Percentiles rank a stretch among this genome's conserved stretches.
Evolutionary conservation across 2,888 invertebrate species (phyloP).

Genomic region (Idaea biselata): DNA sequence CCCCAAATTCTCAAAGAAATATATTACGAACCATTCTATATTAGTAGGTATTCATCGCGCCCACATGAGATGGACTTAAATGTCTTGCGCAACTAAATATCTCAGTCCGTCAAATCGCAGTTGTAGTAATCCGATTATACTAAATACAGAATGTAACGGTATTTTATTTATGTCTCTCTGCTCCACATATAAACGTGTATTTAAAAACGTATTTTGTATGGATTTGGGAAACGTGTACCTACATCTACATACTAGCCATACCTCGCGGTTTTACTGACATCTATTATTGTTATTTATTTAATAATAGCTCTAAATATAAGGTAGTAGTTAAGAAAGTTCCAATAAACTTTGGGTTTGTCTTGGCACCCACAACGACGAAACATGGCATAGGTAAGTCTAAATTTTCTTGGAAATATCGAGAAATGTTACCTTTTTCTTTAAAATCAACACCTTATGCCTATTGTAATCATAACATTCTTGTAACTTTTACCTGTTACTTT

Average conservation of each 20-base stretch:
- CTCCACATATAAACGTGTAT: conserved; percentile 7
- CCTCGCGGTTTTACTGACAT: background rate
- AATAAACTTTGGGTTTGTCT: no score
- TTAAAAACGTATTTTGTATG: conserved; percentile 5
- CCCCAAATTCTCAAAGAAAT: no score
- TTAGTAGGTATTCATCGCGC: conserved; percentile 10
- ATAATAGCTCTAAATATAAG: no score
- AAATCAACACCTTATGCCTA: no score
- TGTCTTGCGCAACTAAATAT: conserved; percentile 61
- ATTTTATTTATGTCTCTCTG: conserved; percentile 20
- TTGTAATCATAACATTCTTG: no score
- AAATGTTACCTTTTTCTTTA: no score
- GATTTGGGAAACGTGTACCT: background rate
- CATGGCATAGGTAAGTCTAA: no score
- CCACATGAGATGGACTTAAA: conserved; percentile 29
- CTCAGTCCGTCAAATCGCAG: conserved; percentile 57
- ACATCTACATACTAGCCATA: background rate
- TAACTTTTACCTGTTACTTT: no score
- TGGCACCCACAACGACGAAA: no score
- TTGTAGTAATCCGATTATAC: conserved; percentile 69
- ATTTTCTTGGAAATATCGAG: no score
- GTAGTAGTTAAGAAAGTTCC: no score
- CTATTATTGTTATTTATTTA: no score
- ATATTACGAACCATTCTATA: conserved; percentile 6
- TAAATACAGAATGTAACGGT: conserved; percentile 60